Evolutionary conservation across 2,888 invertebrate genomes (phyloP), one percentile per base, ranked within the genome.

Genomic region (Coecobrya sp.): DNA sequence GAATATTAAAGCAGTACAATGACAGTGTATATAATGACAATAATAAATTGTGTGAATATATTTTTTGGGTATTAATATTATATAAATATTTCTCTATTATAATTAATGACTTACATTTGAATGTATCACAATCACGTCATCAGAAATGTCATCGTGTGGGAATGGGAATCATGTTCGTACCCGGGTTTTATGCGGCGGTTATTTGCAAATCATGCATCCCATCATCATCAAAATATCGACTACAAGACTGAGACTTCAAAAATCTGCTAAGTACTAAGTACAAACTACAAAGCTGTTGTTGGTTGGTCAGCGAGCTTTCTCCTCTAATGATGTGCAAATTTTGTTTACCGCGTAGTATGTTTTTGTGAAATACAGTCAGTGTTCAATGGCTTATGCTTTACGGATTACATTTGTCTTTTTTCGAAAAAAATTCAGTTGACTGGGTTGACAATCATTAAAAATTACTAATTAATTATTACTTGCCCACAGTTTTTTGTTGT

Each of bases 121-220:
- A 79, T 79, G 79, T 79, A 79, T 79, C 79, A 79, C 79, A 79
- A 79, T 79, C 79, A 79, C 79, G 79, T 79, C 79, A 79, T 79
- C 79, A 79, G 49, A 79, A 55, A 27, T 52, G 79, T 79, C 79
- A 49, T 79, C 76, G 42, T 42, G 76, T 45, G 76, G 7, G 7
- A 45, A 45, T 76, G 76, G n/a, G 16, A 70, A 70, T 45, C 42
- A 45, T 62, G 25, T 25, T 13, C 13, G 49, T 3, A 45, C 10
- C 22, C 22, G 4, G 0, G 45, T 45, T 30, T 30, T 7, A 27
- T 19, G 30, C 30, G 7, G 30, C 16, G 2, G 13, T 16, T 62
- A 25, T 25, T 62, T 62, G 13, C 62, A 62, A 62, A 62, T 4
- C 19, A n/a, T 59, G 59, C 19, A 59, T 59, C 59, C 59, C 59